Base-by-base conservation (phyloP, 2,888 invertebrate species). In the Drosophila anomalata region DNA sequence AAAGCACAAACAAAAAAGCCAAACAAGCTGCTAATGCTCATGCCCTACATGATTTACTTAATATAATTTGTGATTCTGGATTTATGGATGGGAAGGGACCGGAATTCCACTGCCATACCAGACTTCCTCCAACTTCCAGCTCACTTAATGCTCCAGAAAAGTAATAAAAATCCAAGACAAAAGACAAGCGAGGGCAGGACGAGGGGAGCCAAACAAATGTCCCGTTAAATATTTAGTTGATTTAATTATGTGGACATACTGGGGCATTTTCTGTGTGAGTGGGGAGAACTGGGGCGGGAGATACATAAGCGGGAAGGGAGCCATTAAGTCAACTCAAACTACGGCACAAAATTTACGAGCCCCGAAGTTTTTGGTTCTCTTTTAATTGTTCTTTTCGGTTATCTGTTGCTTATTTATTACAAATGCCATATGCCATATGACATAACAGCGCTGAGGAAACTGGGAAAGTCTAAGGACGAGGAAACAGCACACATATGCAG, bases 191-290 rank as follows among this genome's bases (percentile, higher is more conserved):
- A n/a, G 36, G 36, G 7, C 33, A 33, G 51, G 26, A 54, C 31
- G 54, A 48, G 56, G 57, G 70, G 54, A 60, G 68, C 56, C 67
- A 78, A 77, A 80, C 77, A 83, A 86, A 86, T 85, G 86, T 76
- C 77, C 78, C 82, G 79, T 82, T 85, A 84, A 84, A 84, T 84
- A 87, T 84, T 87, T 84, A 87, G 79, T 84, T 85, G 84, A 84
- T 84, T 84, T 87, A 84, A 84, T 84, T 84, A 85, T 85, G 85
- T 77, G 78, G 59, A 71, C 66, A 42, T 50, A 56, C 53, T 52
- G 46, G 12, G 26, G 22, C 36, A 31, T 42, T 42, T 51, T 22
- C 17, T 48, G 53, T 55, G 58, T 26, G 22, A 50, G 33, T 47
- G 22, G 51, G 44, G 11, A 17, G 14, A 17, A 39, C 46, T 36